Conservation (phyloP, 2,113 vertebrate species). For the Cyanistes caeruleus region DNA sequence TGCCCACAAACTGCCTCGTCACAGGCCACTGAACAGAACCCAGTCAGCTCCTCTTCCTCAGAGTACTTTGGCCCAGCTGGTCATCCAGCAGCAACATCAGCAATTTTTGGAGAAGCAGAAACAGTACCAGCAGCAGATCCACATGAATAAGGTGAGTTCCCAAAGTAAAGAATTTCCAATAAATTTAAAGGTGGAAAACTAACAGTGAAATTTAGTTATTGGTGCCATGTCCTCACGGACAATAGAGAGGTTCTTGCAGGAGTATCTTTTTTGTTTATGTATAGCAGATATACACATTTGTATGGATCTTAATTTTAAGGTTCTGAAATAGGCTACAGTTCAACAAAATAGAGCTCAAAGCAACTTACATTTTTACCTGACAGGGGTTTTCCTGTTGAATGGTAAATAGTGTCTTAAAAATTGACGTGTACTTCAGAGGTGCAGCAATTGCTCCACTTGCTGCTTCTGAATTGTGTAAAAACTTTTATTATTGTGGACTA, state of each 20-base stretch:
- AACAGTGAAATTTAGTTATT: background rate
- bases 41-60: constrained; percentile 97
- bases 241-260: background rate
- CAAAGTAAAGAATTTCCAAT: background rate
- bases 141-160: constrained; percentile 93
- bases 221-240: background rate
- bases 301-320: background rate
- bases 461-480: background rate
- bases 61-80: constrained; percentile 93
- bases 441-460: background rate
- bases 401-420: background rate
- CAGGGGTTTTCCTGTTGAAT: background rate
- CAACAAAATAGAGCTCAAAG: background rate
- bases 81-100: constrained; percentile 98
- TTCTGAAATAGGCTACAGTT: background rate
- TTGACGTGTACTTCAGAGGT: background rate
- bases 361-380: background rate
- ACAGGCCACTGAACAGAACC: constrained; percentile 93
- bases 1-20: constrained; percentile 90
- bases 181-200: background rate
- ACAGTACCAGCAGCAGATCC: constrained; percentile 95
- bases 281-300: background rate
- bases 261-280: background rate
- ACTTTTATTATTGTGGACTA: background rate
- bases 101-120: constrained; percentile 98